Percentiles rank a stretch among this genome's conserved stretches.
These are phyloP conservation scores for Synanthedon formicaeformis DNA, from an alignment of 2,888 invertebrate genomes.

Conservation along the genomic window DNA sequence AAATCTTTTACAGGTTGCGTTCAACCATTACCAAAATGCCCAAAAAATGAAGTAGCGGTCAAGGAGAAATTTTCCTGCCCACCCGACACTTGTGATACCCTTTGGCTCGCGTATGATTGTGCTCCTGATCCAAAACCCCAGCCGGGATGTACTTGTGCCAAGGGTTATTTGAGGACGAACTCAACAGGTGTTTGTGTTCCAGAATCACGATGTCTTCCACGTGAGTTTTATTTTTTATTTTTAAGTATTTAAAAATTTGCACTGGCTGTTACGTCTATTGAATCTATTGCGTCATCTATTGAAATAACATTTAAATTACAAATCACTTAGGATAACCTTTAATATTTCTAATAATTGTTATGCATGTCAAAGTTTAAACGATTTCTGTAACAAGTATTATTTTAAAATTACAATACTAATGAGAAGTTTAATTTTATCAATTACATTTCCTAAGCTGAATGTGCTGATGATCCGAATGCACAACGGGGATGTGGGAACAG, in stretches of 20 bases:
- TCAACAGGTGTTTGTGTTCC: constrained; percentile 5
- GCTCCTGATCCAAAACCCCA: constrained; percentile 1
- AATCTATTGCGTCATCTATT: too few species aligned
- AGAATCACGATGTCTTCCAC: constrained; percentile 4
- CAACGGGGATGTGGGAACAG: constrained; percentile 5
- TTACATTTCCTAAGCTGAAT: constrained; percentile 1
- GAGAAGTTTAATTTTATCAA: too few species aligned
- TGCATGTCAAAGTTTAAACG: too few species aligned
- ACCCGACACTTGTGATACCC: constrained; percentile 5
- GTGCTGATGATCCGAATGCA: constrained; percentile 6
- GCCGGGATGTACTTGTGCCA: constrained; percentile 4
- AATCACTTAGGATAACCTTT: too few species aligned
- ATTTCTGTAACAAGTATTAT: too few species aligned
- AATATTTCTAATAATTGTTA: too few species aligned
- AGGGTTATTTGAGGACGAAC: constrained; percentile 4
- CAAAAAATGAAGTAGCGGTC: constrained; percentile 3
- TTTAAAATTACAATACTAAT: background rate
- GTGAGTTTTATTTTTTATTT: constrained; percentile 4
- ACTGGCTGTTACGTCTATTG: too few species aligned
- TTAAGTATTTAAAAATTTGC: too few species aligned
- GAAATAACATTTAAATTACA: too few species aligned
- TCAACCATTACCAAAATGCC: constrained; percentile 3
- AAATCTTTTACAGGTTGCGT: background rate
- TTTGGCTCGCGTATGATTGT: constrained; percentile 2
- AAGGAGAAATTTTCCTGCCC: constrained; percentile 2